Base-by-base conservation (phyloP, 2,888 invertebrate species). In the Chrysomela aeneicollis region DNA sequence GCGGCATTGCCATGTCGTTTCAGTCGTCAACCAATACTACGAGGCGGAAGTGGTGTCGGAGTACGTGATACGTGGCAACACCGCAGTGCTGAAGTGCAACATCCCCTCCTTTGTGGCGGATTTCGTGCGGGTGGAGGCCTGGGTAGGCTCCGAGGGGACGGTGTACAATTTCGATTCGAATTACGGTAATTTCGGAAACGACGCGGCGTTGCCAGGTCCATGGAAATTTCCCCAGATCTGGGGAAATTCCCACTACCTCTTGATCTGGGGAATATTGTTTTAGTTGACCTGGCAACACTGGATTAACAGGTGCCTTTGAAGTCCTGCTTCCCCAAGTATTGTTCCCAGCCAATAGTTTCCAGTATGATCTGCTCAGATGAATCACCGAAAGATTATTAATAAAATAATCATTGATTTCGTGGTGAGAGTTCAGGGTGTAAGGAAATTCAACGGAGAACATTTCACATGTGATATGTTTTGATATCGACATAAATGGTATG, bases 21-120 rank as follows among this genome's bases (percentile, higher is more conserved):
- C 87, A 95, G 94, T 94, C 81, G 94, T 94, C 65, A 91, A 92
- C 79, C 94, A 95, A 84, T 92, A 91, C 82, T 95, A 93, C 82
- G 93, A 94, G 83, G 92, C 93, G 47, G 94, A 94, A 84, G 82
- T 83, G 73, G 92, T 94, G 72, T 93, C 94, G 69, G 94, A 95
- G 81, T 94, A 94, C 83, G 94, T 94, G 49, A 94, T 95, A 75
- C 88, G 91, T 73, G 94, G 94, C 59, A 95, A 95, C 81, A 90
- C 93, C 30, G 94, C 94, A 10, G 91, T 94, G 62, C 84, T 95
- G 51, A 94, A 94, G 83, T 95, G 94, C 84, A 93, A 92, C 78
- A 94, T 95, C 77, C 94, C 95, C 26, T 93, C 93, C 70, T 95
- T 94, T 82, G 93, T 94, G 64, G 91, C 93, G 50, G 95, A 96